Conservation (phyloP, 2,113 vertebrate genomes). For the Sapayoa aenigma region DNA sequence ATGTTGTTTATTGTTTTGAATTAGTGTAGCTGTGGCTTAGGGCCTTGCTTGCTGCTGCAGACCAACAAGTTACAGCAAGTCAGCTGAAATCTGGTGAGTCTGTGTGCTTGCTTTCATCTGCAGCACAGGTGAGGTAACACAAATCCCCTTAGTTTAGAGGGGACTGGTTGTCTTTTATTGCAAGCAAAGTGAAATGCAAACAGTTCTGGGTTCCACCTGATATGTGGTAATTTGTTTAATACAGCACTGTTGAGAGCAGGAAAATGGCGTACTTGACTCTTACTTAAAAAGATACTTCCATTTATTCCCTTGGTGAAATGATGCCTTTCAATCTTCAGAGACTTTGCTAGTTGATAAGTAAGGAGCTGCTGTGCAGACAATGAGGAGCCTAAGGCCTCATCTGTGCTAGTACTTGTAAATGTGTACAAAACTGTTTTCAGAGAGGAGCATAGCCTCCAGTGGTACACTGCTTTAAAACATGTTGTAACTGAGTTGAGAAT, state of each 20-base stretch:
- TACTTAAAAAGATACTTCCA: not conserved
- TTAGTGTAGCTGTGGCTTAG: not conserved
- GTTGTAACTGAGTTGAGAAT: not conserved
- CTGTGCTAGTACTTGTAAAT: not conserved
- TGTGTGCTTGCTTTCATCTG: not conserved
- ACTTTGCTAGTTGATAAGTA: not conserved
- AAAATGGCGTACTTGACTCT: not conserved
- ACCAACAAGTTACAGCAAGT: slow-evolving; percentile 14
- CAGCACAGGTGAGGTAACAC: not conserved
- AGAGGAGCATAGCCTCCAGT: not conserved
- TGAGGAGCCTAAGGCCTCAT: not conserved
- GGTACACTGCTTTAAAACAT: not conserved
- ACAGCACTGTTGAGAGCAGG: not conserved
- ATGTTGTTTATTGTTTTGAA: not conserved
- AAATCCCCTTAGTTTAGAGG: not conserved
- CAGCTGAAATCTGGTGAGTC: not conserved
- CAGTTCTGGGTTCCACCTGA: not conserved
- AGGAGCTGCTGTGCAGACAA: not conserved
- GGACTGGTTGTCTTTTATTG: not conserved
- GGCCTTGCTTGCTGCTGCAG: slow-evolving; percentile 13
- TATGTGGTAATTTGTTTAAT: not conserved
- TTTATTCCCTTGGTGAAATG: not conserved
- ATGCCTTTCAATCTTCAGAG: not conserved
- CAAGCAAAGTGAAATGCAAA: not conserved
- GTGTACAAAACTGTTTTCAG: not conserved